Conservation (phyloP, 1,140 invertebrate species). For the Carposina sasakii region DNA sequence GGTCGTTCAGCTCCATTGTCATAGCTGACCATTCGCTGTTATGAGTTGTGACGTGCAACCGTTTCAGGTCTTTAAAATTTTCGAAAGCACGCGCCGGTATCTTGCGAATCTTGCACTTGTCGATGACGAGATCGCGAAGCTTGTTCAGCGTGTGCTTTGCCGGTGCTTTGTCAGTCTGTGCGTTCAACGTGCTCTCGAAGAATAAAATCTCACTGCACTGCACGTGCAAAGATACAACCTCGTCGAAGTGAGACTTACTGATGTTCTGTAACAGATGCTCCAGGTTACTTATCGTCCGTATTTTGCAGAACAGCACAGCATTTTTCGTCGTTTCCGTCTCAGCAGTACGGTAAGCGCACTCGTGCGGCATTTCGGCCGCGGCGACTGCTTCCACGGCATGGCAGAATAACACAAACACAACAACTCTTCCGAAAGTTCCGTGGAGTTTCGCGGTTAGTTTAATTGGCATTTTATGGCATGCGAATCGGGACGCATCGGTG, state of each 20-base stretch:
- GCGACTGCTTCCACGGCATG: slow-evolving; percentile 49
- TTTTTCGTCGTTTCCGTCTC: slow-evolving; percentile 59
- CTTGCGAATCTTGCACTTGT: slow-evolving; percentile 85
- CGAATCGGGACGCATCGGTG: slow-evolving; percentile 43
- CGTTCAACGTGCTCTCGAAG: slow-evolving; percentile 80
- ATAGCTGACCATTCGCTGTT: slow-evolving; percentile 88
- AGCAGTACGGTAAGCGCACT: slow-evolving; percentile 61
- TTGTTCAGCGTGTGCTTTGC: slow-evolving; percentile 64
- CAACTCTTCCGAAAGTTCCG: slow-evolving; percentile 54
- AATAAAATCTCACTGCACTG: slow-evolving; percentile 87
- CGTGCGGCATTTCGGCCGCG: slow-evolving; percentile 62
- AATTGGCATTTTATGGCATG: slow-evolving; percentile 64
- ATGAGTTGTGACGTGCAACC: slow-evolving; percentile 80
- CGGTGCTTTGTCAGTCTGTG: slow-evolving; percentile 43
- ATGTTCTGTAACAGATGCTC: slow-evolving; percentile 65
- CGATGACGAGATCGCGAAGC: slow-evolving; percentile 80
- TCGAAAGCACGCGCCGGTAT: slow-evolving; percentile 80
- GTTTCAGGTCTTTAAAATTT: slow-evolving; percentile 78
- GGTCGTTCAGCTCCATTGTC: slow-evolving; percentile 81
- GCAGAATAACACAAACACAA: slow-evolving; percentile 66
- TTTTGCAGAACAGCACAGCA: slow-evolving; percentile 64
- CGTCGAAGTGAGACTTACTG: slow-evolving; percentile 55
- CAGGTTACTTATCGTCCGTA: slow-evolving; percentile 64
- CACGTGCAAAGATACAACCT: slow-evolving; percentile 78
- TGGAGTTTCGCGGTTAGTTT: slow-evolving; percentile 59